Conservation (phyloP, 2,888 invertebrate genomes). For the Drosophila rellima region DNA sequence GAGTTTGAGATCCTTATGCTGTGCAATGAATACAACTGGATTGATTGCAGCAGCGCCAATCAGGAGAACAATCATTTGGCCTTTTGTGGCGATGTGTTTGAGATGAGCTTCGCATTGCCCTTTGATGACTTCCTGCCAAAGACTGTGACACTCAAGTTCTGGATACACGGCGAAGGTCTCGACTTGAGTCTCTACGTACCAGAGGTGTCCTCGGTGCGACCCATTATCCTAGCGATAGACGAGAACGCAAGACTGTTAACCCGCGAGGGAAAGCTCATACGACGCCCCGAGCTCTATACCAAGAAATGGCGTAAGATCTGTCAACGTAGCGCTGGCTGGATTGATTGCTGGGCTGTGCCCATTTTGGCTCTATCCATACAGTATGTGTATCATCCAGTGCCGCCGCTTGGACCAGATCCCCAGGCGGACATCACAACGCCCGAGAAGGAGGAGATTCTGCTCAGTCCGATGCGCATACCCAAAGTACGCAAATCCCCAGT, state of each 20-base stretch:
- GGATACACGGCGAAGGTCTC: slow-evolving; percentile 97
- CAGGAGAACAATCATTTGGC: slow-evolving; percentile 98
- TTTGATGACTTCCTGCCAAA: slow-evolving; percentile 97
- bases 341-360: slow-evolving; percentile 98
- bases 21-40: slow-evolving; percentile 99
- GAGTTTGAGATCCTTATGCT: slow-evolving; percentile 97
- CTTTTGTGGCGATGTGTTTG: slow-evolving; percentile 96
- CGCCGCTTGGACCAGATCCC: slow-evolving; percentile 94
- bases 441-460: slow-evolving; percentile 95
- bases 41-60: slow-evolving; percentile 98
- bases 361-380: slow-evolving; percentile 96
- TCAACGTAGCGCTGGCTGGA: slow-evolving; percentile 91
- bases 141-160: slow-evolving; percentile 94
- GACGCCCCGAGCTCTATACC: slow-evolving; percentile 86
- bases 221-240: slow-evolving; percentile 93
- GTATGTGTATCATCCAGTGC: slow-evolving; percentile 96
- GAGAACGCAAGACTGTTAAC: slow-evolving; percentile 95
- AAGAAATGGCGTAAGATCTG: slow-evolving; percentile 95
- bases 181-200: slow-evolving; percentile 96
- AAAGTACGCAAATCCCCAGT: slow-evolving; percentile 91
- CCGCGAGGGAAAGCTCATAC: slow-evolving; percentile 89
- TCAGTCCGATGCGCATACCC: slow-evolving; percentile 96
- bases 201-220: slow-evolving; percentile 95
- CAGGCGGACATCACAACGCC: slow-evolving; percentile 97
- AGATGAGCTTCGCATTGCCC: slow-evolving; percentile 96